phyloP scores from a whole-genome alignment of 2,797 vertebrate species.

The Sebastes iracundus region DNA sequence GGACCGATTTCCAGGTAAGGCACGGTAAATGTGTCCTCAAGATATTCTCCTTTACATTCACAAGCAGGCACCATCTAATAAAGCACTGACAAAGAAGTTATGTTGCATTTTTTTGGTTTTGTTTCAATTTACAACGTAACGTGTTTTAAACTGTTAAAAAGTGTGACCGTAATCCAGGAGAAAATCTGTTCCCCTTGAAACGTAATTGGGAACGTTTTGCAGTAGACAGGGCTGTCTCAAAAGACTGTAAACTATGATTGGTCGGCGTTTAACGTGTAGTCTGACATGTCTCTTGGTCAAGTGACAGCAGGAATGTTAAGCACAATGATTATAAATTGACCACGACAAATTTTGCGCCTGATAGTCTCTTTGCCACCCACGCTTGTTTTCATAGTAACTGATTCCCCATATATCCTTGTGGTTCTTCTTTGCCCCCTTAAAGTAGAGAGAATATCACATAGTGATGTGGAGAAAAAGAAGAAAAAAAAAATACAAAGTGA shows the following conservation, averaged over 20 bases:
- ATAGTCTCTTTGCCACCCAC: constrained; percentile 3
- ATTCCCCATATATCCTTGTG: not conserved
- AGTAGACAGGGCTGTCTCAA: too few relatives aligned
- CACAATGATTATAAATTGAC: not conserved
- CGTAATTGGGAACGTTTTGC: too few relatives aligned
- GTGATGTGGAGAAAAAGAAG: not conserved
- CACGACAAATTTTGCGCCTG: not conserved
- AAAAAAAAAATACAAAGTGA: not conserved
- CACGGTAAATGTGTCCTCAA: not conserved
- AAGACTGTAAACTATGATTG: not conserved
- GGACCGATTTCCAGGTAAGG: not conserved
- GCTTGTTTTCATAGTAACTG: not conserved
- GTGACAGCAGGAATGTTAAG: not conserved
- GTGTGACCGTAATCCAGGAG: too few relatives aligned
- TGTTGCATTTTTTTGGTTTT: too few relatives aligned
- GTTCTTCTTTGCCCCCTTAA: constrained; percentile 6
- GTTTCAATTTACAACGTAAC: too few relatives aligned
- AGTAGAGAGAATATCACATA: not conserved
- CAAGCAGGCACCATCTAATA: not conserved
- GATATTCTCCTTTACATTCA: not conserved
- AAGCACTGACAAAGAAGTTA: not conserved
- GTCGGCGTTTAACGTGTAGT: not conserved
- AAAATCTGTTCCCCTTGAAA: too few relatives aligned
- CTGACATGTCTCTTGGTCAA: not conserved
- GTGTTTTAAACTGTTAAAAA: too few relatives aligned